Evolutionary conservation across 2,888 invertebrate species (phyloP).

Genomic region (Dasypogon diadema): DNA sequence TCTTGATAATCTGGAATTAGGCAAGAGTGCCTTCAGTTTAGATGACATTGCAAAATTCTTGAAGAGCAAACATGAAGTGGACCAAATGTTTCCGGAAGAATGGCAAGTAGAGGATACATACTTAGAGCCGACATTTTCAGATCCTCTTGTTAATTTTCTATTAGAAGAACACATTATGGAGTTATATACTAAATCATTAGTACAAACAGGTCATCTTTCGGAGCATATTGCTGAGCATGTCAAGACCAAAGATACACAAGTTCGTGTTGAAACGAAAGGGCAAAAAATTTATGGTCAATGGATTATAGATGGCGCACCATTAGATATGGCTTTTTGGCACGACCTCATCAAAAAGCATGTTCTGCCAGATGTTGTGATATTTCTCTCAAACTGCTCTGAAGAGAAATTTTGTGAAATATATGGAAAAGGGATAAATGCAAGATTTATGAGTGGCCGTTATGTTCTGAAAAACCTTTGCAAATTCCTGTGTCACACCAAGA

Average conservation of each 20-base stretch:
- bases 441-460: neutral
- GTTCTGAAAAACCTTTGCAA: neutral
- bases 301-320: slow-evolving; percentile 74
- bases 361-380: slow-evolving; percentile 72
- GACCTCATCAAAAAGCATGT: slow-evolving; percentile 68
- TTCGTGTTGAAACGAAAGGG: neutral
- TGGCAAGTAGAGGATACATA: neutral
- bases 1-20: slow-evolving; percentile 64
- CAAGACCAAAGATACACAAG: neutral
- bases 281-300: slow-evolving; percentile 70
- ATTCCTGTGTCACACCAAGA: neutral
- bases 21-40: slow-evolving; percentile 51
- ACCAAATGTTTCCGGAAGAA: slow-evolving; percentile 3
- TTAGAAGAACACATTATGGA: neutral
- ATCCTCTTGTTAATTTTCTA: neutral
- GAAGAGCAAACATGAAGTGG: neutral
- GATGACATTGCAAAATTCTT: slow-evolving; percentile 4
- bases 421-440: neutral
- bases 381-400: slow-evolving; percentile 69
- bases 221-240: neutral
- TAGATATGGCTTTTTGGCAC: slow-evolving; percentile 70
- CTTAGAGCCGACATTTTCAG: neutral
- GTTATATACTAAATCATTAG: neutral
- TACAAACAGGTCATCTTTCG: neutral
- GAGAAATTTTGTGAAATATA: slow-evolving; percentile 45